Conservation (phyloP, 2,113 vertebrate genomes). For the Nibea albiflora region DNA sequence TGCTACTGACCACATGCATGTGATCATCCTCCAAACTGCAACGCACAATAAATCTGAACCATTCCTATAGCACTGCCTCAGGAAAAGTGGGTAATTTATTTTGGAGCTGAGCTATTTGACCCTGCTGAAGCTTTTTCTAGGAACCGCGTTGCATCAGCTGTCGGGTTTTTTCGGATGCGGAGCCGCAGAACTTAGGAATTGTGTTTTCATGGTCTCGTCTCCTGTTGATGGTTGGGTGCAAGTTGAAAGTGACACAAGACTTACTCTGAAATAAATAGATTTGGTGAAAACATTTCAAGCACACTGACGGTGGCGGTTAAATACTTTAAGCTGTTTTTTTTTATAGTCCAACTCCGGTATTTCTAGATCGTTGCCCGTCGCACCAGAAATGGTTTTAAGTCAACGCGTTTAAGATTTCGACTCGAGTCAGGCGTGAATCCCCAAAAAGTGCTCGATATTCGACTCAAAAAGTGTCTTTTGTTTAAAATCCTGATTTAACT, state of each 20-base stretch:
- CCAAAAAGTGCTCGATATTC: not conserved
- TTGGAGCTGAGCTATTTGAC: constrained; percentile 59
- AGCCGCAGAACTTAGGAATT: not conserved
- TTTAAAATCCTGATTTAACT: too few species aligned
- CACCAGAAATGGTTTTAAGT: not conserved
- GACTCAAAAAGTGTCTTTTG: not conserved
- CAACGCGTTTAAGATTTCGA: not conserved
- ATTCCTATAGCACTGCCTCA: constrained; percentile 61
- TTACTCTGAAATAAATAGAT: not conserved
- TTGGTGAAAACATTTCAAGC: not conserved
- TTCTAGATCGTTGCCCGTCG: not conserved
- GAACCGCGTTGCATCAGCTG: constrained; percentile 46
- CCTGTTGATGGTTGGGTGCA: not conserved
- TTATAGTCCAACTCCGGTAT: not conserved
- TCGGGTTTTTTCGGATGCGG: constrained; percentile 20
- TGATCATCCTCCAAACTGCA: constrained; percentile 86
- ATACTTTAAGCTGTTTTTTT: not conserved
- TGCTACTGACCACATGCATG: constrained; percentile 89
- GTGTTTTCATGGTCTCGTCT: not conserved
- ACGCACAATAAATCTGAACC: constrained; percentile 73
- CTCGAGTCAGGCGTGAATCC: not conserved
- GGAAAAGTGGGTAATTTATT: constrained; percentile 71
- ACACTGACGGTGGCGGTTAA: not conserved
- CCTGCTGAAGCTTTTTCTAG: constrained; percentile 40
- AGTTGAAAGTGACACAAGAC: not conserved